These are phyloP conservation scores for Phoxinus dragarum DNA, from an alignment of 2,797 vertebrate genomes.

Conservation along the genomic window DNA sequence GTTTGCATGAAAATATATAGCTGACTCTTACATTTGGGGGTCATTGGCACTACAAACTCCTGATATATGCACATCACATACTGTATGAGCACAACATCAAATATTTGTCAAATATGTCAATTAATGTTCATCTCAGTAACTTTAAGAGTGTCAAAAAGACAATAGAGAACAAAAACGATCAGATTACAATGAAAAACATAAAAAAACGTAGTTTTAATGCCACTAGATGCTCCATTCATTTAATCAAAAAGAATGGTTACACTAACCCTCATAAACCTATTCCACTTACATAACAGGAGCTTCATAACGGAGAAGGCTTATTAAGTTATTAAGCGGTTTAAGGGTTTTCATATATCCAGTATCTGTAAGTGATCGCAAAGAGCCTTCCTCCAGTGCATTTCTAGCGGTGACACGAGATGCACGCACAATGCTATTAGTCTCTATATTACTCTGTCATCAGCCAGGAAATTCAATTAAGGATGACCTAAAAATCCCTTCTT, in stretches of 20 bases:
- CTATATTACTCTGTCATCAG: slow-evolving; percentile 63
- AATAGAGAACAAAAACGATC: neutral
- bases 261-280: slow-evolving; percentile 47
- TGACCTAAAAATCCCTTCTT: slow-evolving; percentile 63
- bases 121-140: neutral
- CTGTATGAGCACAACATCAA: neutral
- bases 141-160: neutral
- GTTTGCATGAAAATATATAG: neutral
- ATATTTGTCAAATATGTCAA: neutral
- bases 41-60: neutral
- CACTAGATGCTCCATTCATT: slow-evolving; percentile 23
- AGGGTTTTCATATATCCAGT: slow-evolving; percentile 53
- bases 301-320: slow-evolving; percentile 49
- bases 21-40: neutral
- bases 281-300: slow-evolving; percentile 46
- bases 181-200: neutral
- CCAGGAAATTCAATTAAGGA: slow-evolving; percentile 64
- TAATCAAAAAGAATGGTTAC: slow-evolving; percentile 10
- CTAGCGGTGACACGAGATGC: slow-evolving; percentile 59
- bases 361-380: slow-evolving; percentile 51
- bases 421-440: slow-evolving; percentile 58
- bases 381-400: slow-evolving; percentile 54
- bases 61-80: neutral
- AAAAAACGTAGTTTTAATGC: neutral
- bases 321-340: slow-evolving; percentile 50